Percentiles rank a stretch among this genome's conserved stretches.
Conservation (phyloP, 2,113 vertebrate species). For the Nyctibius bracteatus region DNA sequence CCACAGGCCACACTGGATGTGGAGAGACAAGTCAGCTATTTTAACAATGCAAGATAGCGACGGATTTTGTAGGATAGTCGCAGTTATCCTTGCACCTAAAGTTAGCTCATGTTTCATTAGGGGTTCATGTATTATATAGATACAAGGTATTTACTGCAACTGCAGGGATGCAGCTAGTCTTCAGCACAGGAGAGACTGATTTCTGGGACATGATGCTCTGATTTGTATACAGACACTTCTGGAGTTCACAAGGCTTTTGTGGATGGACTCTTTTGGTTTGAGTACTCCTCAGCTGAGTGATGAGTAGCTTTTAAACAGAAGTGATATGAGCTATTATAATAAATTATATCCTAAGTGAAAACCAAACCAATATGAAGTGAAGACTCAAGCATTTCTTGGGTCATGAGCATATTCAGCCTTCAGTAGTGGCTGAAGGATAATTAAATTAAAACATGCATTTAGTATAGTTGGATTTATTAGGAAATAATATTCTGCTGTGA, state of each 20-base stretch:
- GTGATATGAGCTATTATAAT: background rate
- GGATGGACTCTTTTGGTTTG: background rate
- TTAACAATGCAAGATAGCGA: background rate
- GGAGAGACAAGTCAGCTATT: background rate
- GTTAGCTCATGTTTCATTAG: background rate
- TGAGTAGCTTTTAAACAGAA: background rate
- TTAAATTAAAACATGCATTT: background rate
- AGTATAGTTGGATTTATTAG: background rate
- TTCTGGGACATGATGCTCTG: background rate
- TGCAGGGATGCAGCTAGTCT: background rate
- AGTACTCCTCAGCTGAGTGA: background rate
- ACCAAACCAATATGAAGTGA: background rate
- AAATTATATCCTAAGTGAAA: background rate
- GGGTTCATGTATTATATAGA: background rate
- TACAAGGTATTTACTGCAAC: background rate
- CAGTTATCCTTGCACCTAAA: background rate
- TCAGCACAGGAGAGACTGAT: background rate
- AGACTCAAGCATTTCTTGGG: background rate
- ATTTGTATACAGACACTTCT: background rate
- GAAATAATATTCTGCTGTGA: background rate
- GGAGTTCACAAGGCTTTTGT: background rate
- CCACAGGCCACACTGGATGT: background rate
- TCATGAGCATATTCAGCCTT: background rate
- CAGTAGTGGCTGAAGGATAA: background rate
- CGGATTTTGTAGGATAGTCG: background rate